phyloP scores from a whole-genome alignment of 2,888 invertebrate species.

The Lasioglossum vierecki region DNA sequence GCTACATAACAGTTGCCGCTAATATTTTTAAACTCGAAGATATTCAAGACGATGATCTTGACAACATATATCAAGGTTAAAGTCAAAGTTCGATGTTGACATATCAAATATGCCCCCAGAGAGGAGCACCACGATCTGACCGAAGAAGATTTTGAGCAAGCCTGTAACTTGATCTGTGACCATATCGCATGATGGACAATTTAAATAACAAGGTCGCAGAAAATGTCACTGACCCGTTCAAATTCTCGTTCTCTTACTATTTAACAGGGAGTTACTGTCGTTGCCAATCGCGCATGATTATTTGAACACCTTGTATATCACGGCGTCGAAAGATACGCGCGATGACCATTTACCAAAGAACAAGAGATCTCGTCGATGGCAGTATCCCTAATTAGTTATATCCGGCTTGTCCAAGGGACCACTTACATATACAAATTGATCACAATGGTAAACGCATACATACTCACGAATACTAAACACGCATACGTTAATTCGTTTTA shows the following conservation, averaged over 20 bases:
- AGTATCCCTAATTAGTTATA: constrained; percentile 57
- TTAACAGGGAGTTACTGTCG: background rate
- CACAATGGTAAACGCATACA: constrained; percentile 67
- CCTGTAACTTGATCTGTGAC: background rate
- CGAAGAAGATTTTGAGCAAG: background rate
- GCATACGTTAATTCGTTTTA: constrained; percentile 50
- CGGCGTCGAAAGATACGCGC: constrained; percentile 32
- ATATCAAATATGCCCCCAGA: background rate
- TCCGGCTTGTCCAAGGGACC: constrained; percentile 50
- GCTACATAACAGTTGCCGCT: background rate
- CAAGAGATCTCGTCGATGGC: constrained; percentile 50
- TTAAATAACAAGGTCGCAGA: background rate
- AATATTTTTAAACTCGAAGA: background rate
- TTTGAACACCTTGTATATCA: constrained; percentile 4
- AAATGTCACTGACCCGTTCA: background rate
- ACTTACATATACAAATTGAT: constrained; percentile 67
- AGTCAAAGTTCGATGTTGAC: background rate
- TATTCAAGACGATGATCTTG: background rate
- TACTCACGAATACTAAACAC: constrained; percentile 45
- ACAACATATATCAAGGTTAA: background rate
- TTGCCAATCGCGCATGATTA: background rate
- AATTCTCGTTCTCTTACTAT: background rate
- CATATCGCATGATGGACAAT: background rate
- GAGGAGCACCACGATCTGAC: background rate
- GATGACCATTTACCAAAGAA: constrained; percentile 56